phyloP scores from a whole-genome alignment of 64 coral and sea anemone species.

The Catalaphyllia jardinei region DNA sequence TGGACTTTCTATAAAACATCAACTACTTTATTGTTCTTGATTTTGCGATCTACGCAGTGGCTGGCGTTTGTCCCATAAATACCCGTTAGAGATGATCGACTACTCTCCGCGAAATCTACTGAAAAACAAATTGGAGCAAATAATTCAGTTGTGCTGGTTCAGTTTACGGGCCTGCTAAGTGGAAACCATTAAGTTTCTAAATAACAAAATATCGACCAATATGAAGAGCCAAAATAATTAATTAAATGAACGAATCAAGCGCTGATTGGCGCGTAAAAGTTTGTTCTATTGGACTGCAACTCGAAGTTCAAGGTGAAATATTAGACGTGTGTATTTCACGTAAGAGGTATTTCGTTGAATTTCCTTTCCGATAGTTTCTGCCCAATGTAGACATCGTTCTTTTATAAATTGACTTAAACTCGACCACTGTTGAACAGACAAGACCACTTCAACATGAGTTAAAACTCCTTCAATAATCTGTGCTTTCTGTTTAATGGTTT shows the following conservation, averaged over 20 bases:
- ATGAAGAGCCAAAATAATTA: background rate
- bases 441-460: too few relatives aligned
- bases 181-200: background rate
- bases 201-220: slow-evolving; percentile 9
- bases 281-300: background rate
- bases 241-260: background rate
- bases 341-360: background rate
- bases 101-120: background rate
- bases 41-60: background rate
- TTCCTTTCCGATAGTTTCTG: too few relatives aligned
- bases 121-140: background rate
- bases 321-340: background rate
- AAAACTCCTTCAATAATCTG: background rate
- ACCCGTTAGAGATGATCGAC: background rate
- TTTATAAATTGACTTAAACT: background rate
- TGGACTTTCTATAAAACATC: background rate
- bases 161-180: background rate
- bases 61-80: background rate
- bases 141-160: background rate
- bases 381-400: background rate
- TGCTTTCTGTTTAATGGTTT: background rate
- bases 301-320: slow-evolving; percentile 24
- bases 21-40: background rate
- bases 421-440: too few relatives aligned
- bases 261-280: background rate